A percentile compares a stretch with the other conserved stretches of the same genome.
Conservation (phyloP, 2,113 vertebrate genomes). For the Poecile atricapillus region DNA sequence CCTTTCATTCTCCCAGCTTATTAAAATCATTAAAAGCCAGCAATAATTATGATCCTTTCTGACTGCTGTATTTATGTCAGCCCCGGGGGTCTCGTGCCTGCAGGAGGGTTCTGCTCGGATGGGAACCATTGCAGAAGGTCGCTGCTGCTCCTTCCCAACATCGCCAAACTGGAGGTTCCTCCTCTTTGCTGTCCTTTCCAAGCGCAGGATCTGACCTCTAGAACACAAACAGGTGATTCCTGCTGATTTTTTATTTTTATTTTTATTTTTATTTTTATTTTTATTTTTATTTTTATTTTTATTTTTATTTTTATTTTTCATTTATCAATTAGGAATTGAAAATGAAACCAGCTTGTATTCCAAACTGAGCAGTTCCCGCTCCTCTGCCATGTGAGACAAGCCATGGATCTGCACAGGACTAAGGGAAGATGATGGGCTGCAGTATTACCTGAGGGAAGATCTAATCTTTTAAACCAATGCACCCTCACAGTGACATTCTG, state of each 20-base stretch:
- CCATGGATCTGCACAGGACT: neutral
- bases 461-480: neutral
- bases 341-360: neutral
- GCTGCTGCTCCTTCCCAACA: neutral
- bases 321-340: neutral
- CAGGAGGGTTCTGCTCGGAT: neutral
- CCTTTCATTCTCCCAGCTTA: neutral
- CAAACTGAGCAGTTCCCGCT: neutral
- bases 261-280: neutral
- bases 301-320: neutral
- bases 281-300: no score
- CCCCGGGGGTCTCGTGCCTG: neutral
- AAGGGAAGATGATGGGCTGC: neutral
- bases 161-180: neutral
- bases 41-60: neutral
- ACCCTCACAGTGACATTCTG: neutral
- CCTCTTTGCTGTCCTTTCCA: neutral
- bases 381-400: neutral
- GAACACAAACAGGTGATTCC: neutral
- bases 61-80: neutral
- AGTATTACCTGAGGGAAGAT: neutral
- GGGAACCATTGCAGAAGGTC: neutral
- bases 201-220: neutral
- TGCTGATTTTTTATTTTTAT: no score
- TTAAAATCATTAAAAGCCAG: neutral